Conservation (phyloP, 1,140 invertebrate species). For the Samia ricini region DNA sequence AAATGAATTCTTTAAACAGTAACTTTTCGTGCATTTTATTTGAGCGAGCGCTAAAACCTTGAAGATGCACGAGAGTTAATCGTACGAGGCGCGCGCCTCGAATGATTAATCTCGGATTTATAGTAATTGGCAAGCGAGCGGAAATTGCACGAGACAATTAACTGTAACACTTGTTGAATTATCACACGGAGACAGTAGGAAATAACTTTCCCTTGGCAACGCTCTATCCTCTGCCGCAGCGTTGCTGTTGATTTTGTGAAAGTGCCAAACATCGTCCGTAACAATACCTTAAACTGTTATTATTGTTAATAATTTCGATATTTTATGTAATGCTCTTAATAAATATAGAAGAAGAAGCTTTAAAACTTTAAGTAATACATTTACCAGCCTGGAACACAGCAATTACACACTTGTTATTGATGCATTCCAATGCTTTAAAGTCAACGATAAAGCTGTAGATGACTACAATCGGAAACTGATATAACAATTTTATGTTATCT, state of each 20-base stretch:
- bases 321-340: background rate
- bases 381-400: too few species aligned
- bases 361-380: too few species aligned
- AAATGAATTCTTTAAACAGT: too few species aligned
- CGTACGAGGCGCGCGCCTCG: background rate
- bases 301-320: background rate
- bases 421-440: background rate
- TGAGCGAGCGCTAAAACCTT: background rate
- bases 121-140: constrained; percentile 46
- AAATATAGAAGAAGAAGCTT: too few species aligned
- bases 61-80: background rate
- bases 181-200: constrained; percentile 38
- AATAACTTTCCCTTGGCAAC: constrained; percentile 62
- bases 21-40: too few species aligned
- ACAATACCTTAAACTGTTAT: constrained; percentile 1
- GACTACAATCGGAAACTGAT: constrained; percentile 10
- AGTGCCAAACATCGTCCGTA: constrained; percentile 35
- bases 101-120: constrained; percentile 51
- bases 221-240: constrained; percentile 25
- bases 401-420: background rate
- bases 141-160: constrained; percentile 42
- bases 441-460: background rate
- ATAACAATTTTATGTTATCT: constrained; percentile 17
- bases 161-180: constrained; percentile 47
- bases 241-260: constrained; percentile 25